Evolutionary conservation across 2,113 vertebrate species (phyloP).

Genomic region (Eptesicus fuscus): DNA sequence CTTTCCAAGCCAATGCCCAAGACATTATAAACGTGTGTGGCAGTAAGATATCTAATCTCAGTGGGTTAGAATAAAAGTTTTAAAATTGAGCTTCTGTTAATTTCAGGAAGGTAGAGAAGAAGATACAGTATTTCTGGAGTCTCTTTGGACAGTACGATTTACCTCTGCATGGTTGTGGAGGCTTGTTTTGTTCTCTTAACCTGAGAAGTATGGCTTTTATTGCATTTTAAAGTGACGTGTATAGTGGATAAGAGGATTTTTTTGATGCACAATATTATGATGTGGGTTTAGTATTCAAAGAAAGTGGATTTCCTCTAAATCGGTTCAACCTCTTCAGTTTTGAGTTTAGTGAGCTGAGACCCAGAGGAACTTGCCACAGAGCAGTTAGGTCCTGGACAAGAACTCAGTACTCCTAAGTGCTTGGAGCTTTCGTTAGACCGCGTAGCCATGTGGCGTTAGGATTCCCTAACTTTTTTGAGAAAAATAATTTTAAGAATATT

Average conservation of each 20-base stretch:
- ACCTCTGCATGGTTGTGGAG: neutral
- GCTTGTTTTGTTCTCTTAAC: neutral
- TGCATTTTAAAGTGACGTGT: neutral
- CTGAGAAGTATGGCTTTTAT: neutral
- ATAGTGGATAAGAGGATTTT: neutral
- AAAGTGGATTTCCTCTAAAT: neutral
- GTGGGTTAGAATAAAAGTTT: neutral
- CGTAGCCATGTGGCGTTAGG: neutral
- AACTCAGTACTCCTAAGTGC: neutral
- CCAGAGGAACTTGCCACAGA: neutral
- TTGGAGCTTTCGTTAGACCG: neutral
- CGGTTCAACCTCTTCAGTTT: neutral
- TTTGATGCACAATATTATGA: neutral
- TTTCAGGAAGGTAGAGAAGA: neutral
- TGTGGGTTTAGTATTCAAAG: neutral
- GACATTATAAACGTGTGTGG: conserved; percentile 90
- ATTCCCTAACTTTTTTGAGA: neutral
- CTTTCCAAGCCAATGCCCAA: conserved; percentile 84
- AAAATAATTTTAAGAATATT: neutral
- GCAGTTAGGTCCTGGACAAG: neutral
- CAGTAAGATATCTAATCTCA: neutral
- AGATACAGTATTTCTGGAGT: neutral
- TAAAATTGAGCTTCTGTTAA: neutral
- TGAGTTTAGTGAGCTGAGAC: neutral
- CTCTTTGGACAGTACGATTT: neutral